Evolutionary conservation across 1,140 invertebrate species (phyloP).

Genomic region (Platorchestia sp.): DNA sequence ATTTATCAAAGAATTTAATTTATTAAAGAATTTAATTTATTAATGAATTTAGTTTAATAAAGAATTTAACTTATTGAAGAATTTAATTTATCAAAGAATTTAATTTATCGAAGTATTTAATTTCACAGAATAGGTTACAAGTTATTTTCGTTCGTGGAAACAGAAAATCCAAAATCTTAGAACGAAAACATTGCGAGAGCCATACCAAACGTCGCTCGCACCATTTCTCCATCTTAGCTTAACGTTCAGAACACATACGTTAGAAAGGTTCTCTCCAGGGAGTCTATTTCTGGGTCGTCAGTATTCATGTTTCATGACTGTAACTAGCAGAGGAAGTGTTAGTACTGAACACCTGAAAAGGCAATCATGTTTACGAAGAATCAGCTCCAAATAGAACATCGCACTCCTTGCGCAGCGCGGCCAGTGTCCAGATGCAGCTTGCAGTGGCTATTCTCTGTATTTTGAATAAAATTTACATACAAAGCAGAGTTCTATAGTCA

Average conservation of each 20-base stretch:
- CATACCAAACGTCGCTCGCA: not conserved
- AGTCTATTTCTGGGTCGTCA: not conserved
- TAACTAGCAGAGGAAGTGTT: not conserved
- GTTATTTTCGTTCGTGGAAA: too few species aligned
- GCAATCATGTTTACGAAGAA: not conserved
- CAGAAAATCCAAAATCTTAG: too few species aligned
- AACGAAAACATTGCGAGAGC: not conserved
- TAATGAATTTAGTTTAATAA: too few species aligned
- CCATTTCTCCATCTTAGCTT: not conserved
- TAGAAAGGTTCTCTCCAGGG: not conserved
- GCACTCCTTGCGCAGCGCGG: not conserved
- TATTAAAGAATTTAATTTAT: too few species aligned
- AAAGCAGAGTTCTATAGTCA: not conserved
- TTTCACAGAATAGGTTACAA: too few species aligned
- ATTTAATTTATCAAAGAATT: too few species aligned
- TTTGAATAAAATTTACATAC: slow-evolving; percentile 3
- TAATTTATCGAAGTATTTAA: too few species aligned
- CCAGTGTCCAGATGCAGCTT: not conserved
- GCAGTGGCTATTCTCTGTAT: not conserved
- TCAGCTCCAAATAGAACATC: not conserved
- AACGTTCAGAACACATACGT: not conserved
- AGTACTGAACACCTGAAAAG: not conserved
- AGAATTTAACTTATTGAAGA: too few species aligned
- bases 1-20: too few species aligned
- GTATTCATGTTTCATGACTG: not conserved